Percentiles rank a stretch among this genome's conserved stretches.
Conservation (phyloP, 1,140 invertebrate species). For the Tetramorium alpestre region DNA sequence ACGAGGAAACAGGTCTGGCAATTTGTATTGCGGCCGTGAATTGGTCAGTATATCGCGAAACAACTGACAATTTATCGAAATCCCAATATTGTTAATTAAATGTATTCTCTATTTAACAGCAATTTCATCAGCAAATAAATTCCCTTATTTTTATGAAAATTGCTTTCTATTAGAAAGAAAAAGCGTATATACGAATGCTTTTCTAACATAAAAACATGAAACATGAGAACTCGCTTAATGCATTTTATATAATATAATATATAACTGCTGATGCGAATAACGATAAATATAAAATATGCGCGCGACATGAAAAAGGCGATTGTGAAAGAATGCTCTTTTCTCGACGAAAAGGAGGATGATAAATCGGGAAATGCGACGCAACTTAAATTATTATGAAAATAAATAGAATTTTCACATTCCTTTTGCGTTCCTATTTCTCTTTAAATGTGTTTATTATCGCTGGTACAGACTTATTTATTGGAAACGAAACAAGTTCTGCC, state of each 20-base stretch:
- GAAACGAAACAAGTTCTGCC: slow-evolving; percentile 44
- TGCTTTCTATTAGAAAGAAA: neutral
- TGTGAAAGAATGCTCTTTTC: neutral
- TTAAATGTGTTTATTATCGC: slow-evolving; percentile 35
- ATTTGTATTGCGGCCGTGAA: slow-evolving; percentile 26
- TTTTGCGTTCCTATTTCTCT: slow-evolving; percentile 14
- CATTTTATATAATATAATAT: neutral
- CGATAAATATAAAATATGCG: neutral
- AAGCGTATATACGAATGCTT: neutral
- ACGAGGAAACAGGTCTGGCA: neutral
- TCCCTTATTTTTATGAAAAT: slow-evolving; percentile 18
- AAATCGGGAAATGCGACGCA: neutral
- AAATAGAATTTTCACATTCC: slow-evolving; percentile 43
- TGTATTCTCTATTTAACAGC: neutral
- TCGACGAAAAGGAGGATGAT: neutral
- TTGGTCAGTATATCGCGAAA: slow-evolving; percentile 20
- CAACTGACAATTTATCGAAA: slow-evolving; percentile 33
- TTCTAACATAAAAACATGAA: neutral
- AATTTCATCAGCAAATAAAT: neutral
- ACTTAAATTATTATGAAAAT: slow-evolving; percentile 21
- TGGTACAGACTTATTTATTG: slow-evolving; percentile 39
- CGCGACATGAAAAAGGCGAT: neutral
- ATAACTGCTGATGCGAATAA: neutral
- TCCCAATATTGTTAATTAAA: slow-evolving; percentile 31
- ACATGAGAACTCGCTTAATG: neutral